Evolutionary conservation across 2,797 vertebrate species (phyloP).

Genomic region (Gobio occitaniae): DNA sequence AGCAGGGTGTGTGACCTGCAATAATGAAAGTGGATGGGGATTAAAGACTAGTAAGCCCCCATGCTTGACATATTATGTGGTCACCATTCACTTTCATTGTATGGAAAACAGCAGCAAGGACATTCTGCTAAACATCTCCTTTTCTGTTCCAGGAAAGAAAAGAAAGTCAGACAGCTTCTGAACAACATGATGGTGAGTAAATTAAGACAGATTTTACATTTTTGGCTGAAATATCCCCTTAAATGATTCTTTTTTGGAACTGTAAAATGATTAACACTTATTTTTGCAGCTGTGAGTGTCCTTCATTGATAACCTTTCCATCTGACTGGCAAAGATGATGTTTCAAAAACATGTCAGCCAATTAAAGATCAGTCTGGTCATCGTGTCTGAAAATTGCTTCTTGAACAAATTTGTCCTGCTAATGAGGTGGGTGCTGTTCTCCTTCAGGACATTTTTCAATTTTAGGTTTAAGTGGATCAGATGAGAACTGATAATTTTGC

Average conservation of each 20-base stretch:
- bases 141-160: not conserved
- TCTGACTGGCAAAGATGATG: conserved; percentile 21
- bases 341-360: conserved; percentile 42
- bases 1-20: not conserved
- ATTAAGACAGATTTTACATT: not conserved
- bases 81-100: not conserved
- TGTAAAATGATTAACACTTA: conserved; percentile 23
- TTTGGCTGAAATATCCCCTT: not conserved
- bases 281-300: not conserved
- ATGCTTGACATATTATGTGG: not conserved
- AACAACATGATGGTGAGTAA: not conserved
- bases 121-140: not conserved
- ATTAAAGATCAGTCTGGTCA: conserved; percentile 52
- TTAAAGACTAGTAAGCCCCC: not conserved
- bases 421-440: conserved; percentile 50
- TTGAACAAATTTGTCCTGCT: conserved; percentile 52
- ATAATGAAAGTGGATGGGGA: not conserved
- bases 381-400: conserved; percentile 43
- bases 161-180: not conserved
- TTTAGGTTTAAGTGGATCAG: conserved; percentile 47
- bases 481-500: conserved; percentile 34
- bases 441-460: conserved; percentile 52
- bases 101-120: not conserved
- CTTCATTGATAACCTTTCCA: conserved; percentile 41
- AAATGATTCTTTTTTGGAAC: not conserved